Percentiles rank a stretch among this genome's conserved stretches.
phyloP scores from a whole-genome alignment of 2,113 vertebrate genomes.

The Pachyramphus minor region DNA sequence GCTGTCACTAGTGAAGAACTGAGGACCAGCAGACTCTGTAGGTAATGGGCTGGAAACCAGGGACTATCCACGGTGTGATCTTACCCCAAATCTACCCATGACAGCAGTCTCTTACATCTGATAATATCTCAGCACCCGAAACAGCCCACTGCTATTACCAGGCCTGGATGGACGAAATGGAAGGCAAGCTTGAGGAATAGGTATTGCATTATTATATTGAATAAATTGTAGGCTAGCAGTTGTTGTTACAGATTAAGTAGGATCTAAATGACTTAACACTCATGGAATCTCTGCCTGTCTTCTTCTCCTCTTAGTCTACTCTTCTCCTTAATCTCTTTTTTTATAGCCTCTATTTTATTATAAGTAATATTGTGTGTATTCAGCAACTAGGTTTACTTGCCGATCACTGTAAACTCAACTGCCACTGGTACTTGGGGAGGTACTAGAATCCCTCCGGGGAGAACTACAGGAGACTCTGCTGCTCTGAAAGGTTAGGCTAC shows the following conservation, averaged over 20 bases:
- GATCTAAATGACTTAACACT: not conserved
- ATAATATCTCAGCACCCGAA: not conserved
- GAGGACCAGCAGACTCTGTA: not conserved
- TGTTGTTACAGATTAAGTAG: not conserved
- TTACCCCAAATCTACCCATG: not conserved
- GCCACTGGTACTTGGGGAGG: not conserved
- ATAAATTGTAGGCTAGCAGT: not conserved
- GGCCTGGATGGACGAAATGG: not conserved
- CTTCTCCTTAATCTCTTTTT: not conserved
- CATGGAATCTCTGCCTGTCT: not conserved
- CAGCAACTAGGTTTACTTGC: not conserved
- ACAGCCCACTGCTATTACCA: not conserved
- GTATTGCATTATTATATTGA: not conserved
- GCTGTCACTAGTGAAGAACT: not conserved
- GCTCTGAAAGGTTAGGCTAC: not conserved
- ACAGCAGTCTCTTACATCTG: not conserved
- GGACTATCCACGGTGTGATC: not conserved
- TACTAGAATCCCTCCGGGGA: not conserved
- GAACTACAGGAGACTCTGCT: not conserved
- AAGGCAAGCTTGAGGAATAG: not conserved
- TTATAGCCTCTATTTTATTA: not conserved
- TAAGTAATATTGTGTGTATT: not conserved
- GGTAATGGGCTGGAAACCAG: not conserved
- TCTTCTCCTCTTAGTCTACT: not conserved
- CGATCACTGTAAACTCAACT: not conserved